Base-by-base conservation (phyloP, 53 echinoderm and acorn worm genomes). In the Pentamera pediparva region DNA sequence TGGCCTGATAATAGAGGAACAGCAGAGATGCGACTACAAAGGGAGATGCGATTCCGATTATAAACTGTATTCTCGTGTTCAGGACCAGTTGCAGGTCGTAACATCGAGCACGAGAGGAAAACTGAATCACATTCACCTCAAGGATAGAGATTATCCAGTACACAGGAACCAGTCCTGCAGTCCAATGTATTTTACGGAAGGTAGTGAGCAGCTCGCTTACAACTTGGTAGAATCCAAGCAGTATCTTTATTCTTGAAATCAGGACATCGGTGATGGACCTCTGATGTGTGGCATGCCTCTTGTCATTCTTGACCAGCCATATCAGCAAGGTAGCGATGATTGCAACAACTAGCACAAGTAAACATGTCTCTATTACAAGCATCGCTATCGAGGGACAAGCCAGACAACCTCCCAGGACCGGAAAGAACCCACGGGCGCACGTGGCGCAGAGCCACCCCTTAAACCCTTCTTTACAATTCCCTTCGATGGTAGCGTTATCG, bases 141-240 rank as follows among this genome's bases (percentile, higher is more conserved):
- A 45, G 12, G 45, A 11, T 41, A 21, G 39, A 39, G 11, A 65
- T 65, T 11, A 39, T 22, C 2, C 28, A 24, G 27, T 45, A 40
- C 25, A 65, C 19, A 0, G 45, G 22, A 4, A 39, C 10, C 6
- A 65, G 13, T 8, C 41, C 26, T 25, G 41, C 67, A 2, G 25
- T 65, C 67, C 67, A 65, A 5, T 65, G 40, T 2, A 65, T 39
- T 4, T 65, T 10, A 41, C 45, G 67, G n/a, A 65, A 38, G 9
- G 65, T 39, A 7, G 26, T 38, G 41, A 65, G 8, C 26, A 65
- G 38, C 39, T 65, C 65, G 17, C 73, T 54, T 17, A 72, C 17
- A 20, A 72, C 55, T 35, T 72, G 73, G n/a, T 72, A 72, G 34
- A 55, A 35, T 12, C 53, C 65, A 32, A 57, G 58, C 58, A 65